Percentiles rank a stretch among this genome's conserved stretches.
Evolutionary conservation across 1,140 invertebrate genomes (phyloP).

Genomic region (Neodiprion virginianus): DNA sequence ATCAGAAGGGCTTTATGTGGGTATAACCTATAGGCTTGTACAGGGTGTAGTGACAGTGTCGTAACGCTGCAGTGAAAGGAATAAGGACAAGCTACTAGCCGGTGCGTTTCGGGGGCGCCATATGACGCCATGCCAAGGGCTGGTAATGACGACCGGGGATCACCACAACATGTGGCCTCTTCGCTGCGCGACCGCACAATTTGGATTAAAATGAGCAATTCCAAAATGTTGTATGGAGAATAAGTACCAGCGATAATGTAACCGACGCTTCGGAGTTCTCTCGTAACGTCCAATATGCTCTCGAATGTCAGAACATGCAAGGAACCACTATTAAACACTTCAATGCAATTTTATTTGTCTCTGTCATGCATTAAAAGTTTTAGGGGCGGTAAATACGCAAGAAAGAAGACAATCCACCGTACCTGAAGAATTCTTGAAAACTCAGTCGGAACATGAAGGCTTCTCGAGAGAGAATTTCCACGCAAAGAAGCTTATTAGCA

Average conservation of each 20-base stretch:
- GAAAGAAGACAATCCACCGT: no score
- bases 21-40: not conserved
- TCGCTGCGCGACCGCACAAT: conserved; percentile 38
- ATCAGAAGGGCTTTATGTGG: conserved; percentile 25
- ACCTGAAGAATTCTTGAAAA: no score
- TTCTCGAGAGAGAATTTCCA: no score
- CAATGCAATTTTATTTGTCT: no score
- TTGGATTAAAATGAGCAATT: conserved; percentile 49
- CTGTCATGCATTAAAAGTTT: no score
- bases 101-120: conserved; percentile 26
- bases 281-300: no score
- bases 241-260: no score
- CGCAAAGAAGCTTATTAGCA: not conserved
- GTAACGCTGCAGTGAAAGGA: not conserved
- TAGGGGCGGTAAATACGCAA: no score
- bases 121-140: conserved; percentile 35
- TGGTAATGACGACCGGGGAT: conserved; percentile 35
- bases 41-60: not conserved
- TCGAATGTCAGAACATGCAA: no score
- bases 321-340: no score
- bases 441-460: no score
- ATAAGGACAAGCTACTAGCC: not conserved
- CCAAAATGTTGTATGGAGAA: not conserved
- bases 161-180: conserved; percentile 41
- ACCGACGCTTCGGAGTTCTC: no score